phyloP scores from a whole-genome alignment of 2,888 invertebrate species.

The Zygothrica quintamaculata region DNA sequence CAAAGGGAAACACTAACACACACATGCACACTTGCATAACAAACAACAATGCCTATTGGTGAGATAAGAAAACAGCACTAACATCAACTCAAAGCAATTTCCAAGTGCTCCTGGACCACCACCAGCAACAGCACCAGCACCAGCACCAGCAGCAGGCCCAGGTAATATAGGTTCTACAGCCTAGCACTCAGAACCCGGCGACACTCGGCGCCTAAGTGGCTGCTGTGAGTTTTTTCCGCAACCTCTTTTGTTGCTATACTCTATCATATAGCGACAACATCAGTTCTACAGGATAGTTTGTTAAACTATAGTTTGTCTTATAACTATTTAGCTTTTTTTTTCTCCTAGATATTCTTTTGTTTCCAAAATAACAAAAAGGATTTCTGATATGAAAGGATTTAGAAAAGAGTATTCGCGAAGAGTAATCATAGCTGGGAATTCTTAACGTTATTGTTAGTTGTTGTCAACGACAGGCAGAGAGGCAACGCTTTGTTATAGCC shows the following conservation, averaged over 20 bases:
- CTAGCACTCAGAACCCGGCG: constrained; percentile 35
- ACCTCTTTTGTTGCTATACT: constrained; percentile 29
- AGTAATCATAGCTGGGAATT: not conserved
- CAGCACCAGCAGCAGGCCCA: constrained; percentile 33
- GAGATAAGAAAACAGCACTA: constrained; percentile 67
- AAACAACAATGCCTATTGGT: constrained; percentile 70
- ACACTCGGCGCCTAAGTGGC: constrained; percentile 70
- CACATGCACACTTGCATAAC: constrained; percentile 20
- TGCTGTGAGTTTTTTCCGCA: constrained; percentile 39
- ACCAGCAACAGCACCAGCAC: constrained; percentile 34
- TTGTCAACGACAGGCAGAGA: constrained; percentile 63
- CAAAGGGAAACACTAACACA: constrained; percentile 53
- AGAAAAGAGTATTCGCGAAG: not conserved
- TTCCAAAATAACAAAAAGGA: too few relatives aligned
- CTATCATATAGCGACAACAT: not conserved
- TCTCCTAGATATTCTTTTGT: too few relatives aligned
- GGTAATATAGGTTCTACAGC: constrained; percentile 12
- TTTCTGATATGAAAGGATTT: too few relatives aligned
- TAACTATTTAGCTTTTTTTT: too few relatives aligned
- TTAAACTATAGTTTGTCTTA: too few relatives aligned
- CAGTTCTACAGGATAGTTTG: too few relatives aligned
- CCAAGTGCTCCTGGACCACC: constrained; percentile 63
- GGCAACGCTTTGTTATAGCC: constrained; percentile 43
- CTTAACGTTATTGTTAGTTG: constrained; percentile 32
- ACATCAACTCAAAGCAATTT: constrained; percentile 64